A percentile compares a stretch with the other conserved stretches of the same genome.
These are phyloP conservation scores for Thelaira solivaga DNA, from an alignment of 2,888 invertebrate genomes.

Conservation along the genomic window DNA sequence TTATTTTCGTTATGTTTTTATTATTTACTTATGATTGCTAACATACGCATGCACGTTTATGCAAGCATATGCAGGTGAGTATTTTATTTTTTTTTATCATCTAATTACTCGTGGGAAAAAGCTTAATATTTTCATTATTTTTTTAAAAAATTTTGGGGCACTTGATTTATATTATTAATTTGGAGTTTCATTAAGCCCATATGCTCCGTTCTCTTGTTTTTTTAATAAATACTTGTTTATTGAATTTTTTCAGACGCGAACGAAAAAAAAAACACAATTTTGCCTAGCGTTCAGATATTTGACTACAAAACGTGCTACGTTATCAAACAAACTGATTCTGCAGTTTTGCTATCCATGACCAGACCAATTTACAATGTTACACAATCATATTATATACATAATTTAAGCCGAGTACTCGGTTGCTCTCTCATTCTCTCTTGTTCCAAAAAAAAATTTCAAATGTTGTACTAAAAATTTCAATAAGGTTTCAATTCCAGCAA, in stretches of 20 bases:
- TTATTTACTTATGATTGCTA: too few relatives aligned
- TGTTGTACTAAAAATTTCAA: conserved; percentile 23
- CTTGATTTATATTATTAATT: background rate
- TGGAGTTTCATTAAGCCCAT: conserved; percentile 9
- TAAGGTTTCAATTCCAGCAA: background rate
- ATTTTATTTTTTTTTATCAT: too few relatives aligned
- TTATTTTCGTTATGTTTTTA: conserved; percentile 12
- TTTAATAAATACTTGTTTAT: background rate
- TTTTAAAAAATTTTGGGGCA: background rate
- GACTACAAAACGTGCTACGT: conserved; percentile 52
- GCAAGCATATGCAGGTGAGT: too few relatives aligned
- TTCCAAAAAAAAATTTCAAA: background rate
- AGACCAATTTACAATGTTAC: conserved; percentile 37
- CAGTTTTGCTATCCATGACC: conserved; percentile 36
- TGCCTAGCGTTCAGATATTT: conserved; percentile 39
- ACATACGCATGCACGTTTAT: too few relatives aligned
- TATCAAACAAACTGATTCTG: conserved; percentile 59
- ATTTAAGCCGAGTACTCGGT: background rate
- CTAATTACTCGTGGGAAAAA: too few relatives aligned
- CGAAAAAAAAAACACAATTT: conserved; percentile 2
- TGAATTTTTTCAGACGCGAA: conserved; percentile 27
- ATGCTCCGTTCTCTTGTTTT: conserved; percentile 37
- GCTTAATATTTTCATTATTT: too few relatives aligned
- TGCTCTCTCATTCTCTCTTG: background rate
- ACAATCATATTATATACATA: conserved; percentile 43